A percentile compares a stretch with the other conserved stretches of the same genome.
These are phyloP conservation scores for Mayetiola destructor DNA, from an alignment of 2,888 invertebrate genomes.

Conservation along the genomic window DNA sequence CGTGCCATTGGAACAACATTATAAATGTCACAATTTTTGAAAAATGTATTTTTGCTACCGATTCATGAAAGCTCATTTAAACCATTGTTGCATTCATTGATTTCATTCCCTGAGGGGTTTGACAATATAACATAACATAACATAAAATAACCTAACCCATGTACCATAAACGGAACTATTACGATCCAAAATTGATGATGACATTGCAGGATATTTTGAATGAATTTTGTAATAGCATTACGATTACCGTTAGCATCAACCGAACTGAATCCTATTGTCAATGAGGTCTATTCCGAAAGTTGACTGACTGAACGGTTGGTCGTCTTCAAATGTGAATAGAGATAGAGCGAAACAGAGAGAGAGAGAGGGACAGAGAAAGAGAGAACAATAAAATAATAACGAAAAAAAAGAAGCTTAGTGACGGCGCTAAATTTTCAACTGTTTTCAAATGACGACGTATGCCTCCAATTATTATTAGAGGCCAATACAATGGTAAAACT, in stretches of 20 bases:
- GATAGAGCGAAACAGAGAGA: no score
- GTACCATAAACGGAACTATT: not conserved
- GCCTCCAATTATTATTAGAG: not conserved
- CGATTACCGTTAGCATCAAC: not conserved
- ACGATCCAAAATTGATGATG: not conserved
- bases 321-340: no score
- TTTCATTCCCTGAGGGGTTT: not conserved
- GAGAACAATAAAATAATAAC: not conserved
- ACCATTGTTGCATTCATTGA: not conserved
- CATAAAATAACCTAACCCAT: no score
- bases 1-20: not conserved
- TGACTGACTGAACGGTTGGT: not conserved
- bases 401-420: no score
- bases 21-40: conserved; percentile 5
- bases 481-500: not conserved
- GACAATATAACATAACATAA: no score
- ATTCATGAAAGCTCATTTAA: not conserved
- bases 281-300: not conserved
- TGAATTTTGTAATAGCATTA: conserved; percentile 1
- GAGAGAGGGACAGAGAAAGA: not conserved
- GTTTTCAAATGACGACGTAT: conserved; percentile 9
- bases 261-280: not conserved
- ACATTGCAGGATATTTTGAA: conserved; percentile 8
- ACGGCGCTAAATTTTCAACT: conserved; percentile 3
- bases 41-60: conserved; percentile 8